phyloP scores from a whole-genome alignment of 2,113 vertebrate genomes.

The Felis catus region DNA sequence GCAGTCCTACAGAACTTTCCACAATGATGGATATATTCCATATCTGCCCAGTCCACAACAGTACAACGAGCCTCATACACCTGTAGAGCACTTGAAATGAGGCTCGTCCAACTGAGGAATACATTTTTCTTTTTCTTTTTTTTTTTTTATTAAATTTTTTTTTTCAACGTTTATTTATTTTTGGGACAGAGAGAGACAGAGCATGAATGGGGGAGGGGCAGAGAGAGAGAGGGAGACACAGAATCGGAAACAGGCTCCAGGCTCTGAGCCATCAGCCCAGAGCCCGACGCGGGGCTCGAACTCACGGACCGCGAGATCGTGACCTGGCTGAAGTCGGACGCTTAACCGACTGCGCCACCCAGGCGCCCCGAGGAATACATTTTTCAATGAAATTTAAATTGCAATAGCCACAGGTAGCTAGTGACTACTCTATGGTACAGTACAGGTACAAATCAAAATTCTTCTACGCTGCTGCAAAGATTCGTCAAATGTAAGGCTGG shows the following conservation, averaged over 20 bases:
- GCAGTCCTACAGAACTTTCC: neutral
- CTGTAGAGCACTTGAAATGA: neutral
- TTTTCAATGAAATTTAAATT: neutral
- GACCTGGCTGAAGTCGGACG: too few relatives aligned
- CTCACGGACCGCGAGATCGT: too few relatives aligned
- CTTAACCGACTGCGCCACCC: too few relatives aligned
- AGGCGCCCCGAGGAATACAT: neutral
- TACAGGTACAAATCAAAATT: neutral
- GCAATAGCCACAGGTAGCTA: neutral
- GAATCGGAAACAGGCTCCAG: too few relatives aligned
- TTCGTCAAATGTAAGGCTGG: neutral
- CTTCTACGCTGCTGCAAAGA: neutral
- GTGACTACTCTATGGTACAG: neutral
- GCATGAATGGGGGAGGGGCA: too few relatives aligned
- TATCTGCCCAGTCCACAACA: neutral
- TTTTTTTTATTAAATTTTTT: too few relatives aligned
- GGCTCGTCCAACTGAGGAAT: neutral
- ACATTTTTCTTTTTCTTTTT: too few relatives aligned
- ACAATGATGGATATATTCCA: neutral
- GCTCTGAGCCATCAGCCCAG: too few relatives aligned
- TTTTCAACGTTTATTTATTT: too few relatives aligned
- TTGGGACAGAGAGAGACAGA: too few relatives aligned
- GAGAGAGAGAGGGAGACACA: too few relatives aligned
- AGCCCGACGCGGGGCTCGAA: too few relatives aligned
- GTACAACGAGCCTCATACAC: accelerated